These are phyloP conservation scores for Norana najaformis DNA, from an alignment of 2,888 invertebrate genomes.

Conservation along the genomic window DNA sequence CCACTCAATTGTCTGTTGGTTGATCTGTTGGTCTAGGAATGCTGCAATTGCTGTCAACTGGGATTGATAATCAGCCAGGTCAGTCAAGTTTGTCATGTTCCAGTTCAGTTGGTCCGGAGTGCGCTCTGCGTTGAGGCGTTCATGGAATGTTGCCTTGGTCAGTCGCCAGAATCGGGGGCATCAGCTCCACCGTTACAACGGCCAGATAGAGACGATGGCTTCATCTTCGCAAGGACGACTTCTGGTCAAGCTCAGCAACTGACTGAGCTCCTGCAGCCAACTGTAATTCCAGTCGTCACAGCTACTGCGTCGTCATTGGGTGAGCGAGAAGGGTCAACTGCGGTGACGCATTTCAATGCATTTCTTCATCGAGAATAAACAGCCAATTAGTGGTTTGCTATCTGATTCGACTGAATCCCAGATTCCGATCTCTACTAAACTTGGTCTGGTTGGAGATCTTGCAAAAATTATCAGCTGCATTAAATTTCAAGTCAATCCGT, in stretches of 20 bases:
- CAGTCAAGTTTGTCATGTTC: slow-evolving; percentile 46
- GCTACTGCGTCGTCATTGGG: background rate
- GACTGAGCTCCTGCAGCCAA: background rate
- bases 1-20: background rate
- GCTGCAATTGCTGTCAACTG: slow-evolving; percentile 59
- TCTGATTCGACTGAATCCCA: background rate
- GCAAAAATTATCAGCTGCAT: too few relatives aligned
- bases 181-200: background rate
- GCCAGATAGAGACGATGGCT: background rate
- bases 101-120: slow-evolving; percentile 27
- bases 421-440: too few relatives aligned
- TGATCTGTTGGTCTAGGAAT: slow-evolving; percentile 50
- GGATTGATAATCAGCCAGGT: slow-evolving; percentile 50
- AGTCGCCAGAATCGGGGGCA: background rate
- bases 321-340: background rate
- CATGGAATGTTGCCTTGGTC: slow-evolving; percentile 51
- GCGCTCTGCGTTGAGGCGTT: slow-evolving; percentile 51
- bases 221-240: background rate
- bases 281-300: background rate
- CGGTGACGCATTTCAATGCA: too few relatives aligned
- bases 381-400: background rate
- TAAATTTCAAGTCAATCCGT: too few relatives aligned
- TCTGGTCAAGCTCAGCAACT: background rate
- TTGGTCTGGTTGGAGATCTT: too few relatives aligned
- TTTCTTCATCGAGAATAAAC: background rate